These are phyloP conservation scores for Yponomeuta sedellus DNA, from an alignment of 2,888 invertebrate genomes.

Conservation along the genomic window DNA sequence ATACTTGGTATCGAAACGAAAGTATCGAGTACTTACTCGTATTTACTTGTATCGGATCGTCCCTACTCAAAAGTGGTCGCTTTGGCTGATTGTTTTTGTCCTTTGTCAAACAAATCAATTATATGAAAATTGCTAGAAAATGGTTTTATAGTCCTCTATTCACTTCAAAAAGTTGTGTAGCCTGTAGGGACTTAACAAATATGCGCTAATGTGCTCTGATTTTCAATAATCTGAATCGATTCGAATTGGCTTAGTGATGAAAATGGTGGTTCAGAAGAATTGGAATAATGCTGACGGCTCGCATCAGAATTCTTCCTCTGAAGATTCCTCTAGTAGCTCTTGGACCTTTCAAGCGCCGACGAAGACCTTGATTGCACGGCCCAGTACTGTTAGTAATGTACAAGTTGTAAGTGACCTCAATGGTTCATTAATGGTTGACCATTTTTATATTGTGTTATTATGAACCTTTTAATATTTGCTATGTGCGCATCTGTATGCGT, in stretches of 20 bases:
- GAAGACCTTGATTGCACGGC: conserved; percentile 46
- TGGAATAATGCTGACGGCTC: conserved; percentile 53
- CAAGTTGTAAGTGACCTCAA: conserved; percentile 46
- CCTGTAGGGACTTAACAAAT: background rate
- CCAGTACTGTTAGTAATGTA: conserved; percentile 44
- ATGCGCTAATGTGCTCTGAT: background rate
- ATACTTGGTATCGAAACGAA: too few relatives aligned
- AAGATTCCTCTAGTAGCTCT: conserved; percentile 38
- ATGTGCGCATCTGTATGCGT: too few relatives aligned
- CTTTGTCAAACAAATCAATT: too few relatives aligned
- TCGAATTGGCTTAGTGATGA: conserved; percentile 5
- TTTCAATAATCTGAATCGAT: background rate
- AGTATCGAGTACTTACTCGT: too few relatives aligned
- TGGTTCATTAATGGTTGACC: background rate
- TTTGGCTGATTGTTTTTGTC: background rate
- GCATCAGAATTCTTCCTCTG: conserved; percentile 43
- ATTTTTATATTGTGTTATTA: too few relatives aligned
- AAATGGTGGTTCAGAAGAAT: conserved; percentile 68
- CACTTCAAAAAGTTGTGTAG: background rate
- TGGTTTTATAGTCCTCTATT: background rate
- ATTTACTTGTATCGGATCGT: too few relatives aligned
- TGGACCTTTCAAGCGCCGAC: conserved; percentile 59
- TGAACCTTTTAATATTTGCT: too few relatives aligned
- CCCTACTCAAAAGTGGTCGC: background rate
- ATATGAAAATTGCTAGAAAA: background rate